Conservation (phyloP, 1,140 invertebrate genomes). For the Panulirus ornatus region DNA sequence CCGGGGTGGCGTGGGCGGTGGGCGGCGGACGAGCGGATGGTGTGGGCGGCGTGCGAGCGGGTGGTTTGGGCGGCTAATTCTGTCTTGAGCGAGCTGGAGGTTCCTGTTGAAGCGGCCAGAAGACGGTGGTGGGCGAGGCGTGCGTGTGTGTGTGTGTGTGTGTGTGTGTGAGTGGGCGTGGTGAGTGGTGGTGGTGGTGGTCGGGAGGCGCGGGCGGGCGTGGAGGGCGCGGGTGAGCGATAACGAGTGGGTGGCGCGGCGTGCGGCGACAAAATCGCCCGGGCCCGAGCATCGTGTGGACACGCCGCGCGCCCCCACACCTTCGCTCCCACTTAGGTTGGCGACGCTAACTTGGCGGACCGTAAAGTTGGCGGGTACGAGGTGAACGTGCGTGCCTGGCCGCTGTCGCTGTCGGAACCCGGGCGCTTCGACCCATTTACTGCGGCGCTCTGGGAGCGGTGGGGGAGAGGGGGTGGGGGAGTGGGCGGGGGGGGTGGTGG, state of each 20-base stretch:
- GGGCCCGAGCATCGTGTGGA: conserved; percentile 39
- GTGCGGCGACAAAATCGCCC: background rate
- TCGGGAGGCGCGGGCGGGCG: conserved; percentile 15
- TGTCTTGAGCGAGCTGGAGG: too few relatives aligned
- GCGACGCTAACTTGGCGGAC: conserved; percentile 54
- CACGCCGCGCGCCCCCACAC: background rate
- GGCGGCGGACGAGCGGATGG: background rate
- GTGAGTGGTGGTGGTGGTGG: conserved; percentile 9
- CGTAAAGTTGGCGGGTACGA: conserved; percentile 59
- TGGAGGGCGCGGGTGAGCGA: conserved; percentile 29
- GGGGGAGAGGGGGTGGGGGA: background rate
- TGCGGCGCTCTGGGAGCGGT: background rate
- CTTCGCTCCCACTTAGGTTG: conserved; percentile 45
- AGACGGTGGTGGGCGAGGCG: background rate
- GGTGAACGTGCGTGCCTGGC: conserved; percentile 41
- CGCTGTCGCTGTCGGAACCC: conserved; percentile 34
- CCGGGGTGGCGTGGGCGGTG: background rate
- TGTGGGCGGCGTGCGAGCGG: background rate
- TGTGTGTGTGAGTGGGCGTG: background rate
- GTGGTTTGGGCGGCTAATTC: too few relatives aligned
- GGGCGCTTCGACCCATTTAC: conserved; percentile 3
- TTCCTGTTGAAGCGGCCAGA: too few relatives aligned
- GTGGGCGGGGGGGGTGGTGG: background rate
- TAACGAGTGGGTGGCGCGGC: conserved; percentile 7
- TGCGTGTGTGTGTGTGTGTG: background rate